Base-by-base conservation (phyloP, 2,888 invertebrate genomes). In the Lutraria lutraria region DNA sequence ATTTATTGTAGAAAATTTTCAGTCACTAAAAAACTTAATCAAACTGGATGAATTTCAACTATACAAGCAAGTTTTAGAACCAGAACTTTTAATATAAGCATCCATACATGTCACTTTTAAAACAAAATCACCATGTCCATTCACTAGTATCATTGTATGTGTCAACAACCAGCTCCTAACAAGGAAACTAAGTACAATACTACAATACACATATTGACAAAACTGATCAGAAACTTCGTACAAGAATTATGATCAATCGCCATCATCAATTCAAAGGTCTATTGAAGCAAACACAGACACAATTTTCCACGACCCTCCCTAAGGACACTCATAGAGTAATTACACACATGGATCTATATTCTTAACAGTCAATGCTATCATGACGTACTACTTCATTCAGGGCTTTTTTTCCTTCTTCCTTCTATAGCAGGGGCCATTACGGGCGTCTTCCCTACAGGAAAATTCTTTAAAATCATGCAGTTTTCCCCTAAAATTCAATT, bases 181-280 rank as follows among this genome's bases (percentile, higher is more conserved):
- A 25, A 25, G 63, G 25, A 6, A 68, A 68, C 12, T 25, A 68
- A 8, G 63, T 31, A 76, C 76, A 76, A 76, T 76, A 21, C 19
- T 76, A 21, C 13, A 76, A 31, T 76, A 31, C 34, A 31, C 76
- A 76, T 31, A 76, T 76, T 76, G 76, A 76, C 31, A 31, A 1
- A 72, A 72, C 29, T 34, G 31, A 76, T 76, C 31, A 34, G 19
- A 76, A 76, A 76, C 1, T 72, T 76, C 13, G 76, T 76, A 29
- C 76, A 76, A 76, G 76, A 34, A 76, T 76, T 76, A 34, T 31
- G 34, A 76, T 76, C 76, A 1, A 76, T 76, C 76, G 31, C 76
- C 63, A 68, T 4, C 60, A 60, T 34, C 25, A 3, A 76, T 76
- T 34, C 76, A 8, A n/a, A 76, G 34, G 29, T 34, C 15, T 76